Evolutionary conservation across 2,888 invertebrate genomes (phyloP), one percentile per base, ranked within the genome.

Genomic region (Gymnoscelis rufifasciata): DNA sequence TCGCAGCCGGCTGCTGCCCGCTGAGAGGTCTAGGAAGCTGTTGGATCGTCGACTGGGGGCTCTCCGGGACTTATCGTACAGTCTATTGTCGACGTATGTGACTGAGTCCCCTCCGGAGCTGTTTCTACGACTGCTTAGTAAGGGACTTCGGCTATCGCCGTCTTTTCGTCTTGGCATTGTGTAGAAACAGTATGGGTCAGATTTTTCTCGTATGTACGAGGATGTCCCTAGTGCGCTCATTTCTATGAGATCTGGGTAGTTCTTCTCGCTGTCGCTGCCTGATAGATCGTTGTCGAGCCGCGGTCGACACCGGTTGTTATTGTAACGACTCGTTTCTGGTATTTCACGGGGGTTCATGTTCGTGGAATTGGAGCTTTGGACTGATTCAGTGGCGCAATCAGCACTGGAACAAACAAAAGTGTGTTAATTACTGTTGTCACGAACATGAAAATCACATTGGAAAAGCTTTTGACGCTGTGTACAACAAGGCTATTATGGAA

Each of bases 101-200:
- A 89, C 88, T 24, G 91, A 91, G 64, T 92, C 92, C 0, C 92
- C 92, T 13, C 92, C 92, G 51, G 93, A 93, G 68, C 93, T 93
- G 52, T 92, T 92, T 62, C 93, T 91, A 54, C 93, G 89, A 70
- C 93, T 93, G 62, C 91, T 92, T 8, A 94, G 80, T 47, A 94
- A 81, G 1, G 94, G 94, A 43, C 93, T 93, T 61, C 94, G 93
- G 62, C 94, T 94, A 60, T 94, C 94, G 14, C 92, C 89, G 41
- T 82, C 84, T 80, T 82, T 83, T 74, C 83, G 82, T 28, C 87
- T 71, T 0, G 93, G 93, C 57, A 93, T 86, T n/a, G 93, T 93
- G 68, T 92, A 93, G 66, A 93, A 91, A 61, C 86, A 83, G 56
- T 89, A 87, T 3, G 81, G 79, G 44, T 88, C 83, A 30, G 79